A percentile compares a stretch with the other conserved stretches of the same genome.
Evolutionary conservation across 2,797 vertebrate species (phyloP).

Genomic region (Melanotaenia maccullochi): DNA sequence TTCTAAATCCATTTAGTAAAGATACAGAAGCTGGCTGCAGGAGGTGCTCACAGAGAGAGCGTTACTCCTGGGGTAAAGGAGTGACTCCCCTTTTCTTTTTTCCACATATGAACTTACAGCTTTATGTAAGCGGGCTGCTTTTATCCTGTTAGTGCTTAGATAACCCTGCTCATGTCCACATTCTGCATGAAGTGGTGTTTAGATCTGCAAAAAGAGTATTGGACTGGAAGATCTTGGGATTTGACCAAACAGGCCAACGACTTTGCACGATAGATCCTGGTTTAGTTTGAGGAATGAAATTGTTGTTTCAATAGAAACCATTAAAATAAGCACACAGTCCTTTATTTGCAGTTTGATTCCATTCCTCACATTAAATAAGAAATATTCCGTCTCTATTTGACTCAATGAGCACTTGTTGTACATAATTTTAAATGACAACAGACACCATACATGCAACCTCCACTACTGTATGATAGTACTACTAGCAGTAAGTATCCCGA

Average conservation of each 20-base stretch:
- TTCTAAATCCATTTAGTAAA: background rate
- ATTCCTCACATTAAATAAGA: background rate
- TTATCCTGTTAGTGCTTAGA: background rate
- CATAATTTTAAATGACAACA: background rate
- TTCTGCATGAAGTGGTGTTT: background rate
- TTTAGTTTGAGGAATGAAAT: conserved; percentile 7
- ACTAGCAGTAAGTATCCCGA: background rate
- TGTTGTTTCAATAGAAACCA: conserved; percentile 1
- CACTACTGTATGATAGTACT: background rate
- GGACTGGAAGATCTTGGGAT: background rate
- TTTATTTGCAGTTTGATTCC: background rate
- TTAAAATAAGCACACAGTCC: conserved; percentile 5
- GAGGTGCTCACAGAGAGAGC: conserved; percentile 3
- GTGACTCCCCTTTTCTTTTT: background rate
- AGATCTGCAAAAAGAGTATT: background rate
- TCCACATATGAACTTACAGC: background rate
- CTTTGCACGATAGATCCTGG: conserved; percentile 15
- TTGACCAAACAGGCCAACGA: conserved; percentile 13
- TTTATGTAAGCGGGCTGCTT: background rate
- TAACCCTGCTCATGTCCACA: background rate
- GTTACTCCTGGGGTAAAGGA: background rate
- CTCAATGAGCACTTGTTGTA: conserved; percentile 15
- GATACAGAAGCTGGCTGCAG: background rate
- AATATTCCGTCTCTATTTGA: conserved; percentile 6
- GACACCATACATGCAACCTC: background rate